Evolutionary conservation across 2,113 vertebrate species (phyloP).

Genomic region (Diphyllodes magnificus): DNA sequence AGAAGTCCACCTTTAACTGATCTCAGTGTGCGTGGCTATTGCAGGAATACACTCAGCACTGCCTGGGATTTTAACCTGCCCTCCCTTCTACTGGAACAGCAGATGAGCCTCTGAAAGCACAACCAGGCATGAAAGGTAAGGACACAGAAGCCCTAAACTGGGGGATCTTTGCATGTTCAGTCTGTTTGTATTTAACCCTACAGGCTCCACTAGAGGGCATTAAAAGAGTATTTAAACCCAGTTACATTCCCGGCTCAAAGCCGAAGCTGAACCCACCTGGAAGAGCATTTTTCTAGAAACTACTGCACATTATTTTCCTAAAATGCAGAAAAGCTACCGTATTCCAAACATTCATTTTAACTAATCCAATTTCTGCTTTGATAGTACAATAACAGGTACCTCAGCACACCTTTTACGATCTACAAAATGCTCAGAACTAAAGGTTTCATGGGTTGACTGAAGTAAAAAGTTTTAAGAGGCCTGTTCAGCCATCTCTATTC

Average conservation of each 20-base stretch:
- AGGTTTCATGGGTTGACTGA: neutral
- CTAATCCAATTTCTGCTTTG: neutral
- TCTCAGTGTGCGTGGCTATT: neutral
- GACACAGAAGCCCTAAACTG: neutral
- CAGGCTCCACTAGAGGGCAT: slow-evolving; percentile 63
- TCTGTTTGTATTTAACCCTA: neutral
- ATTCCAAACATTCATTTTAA: neutral
- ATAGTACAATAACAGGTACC: neutral
- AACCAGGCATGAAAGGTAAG: neutral
- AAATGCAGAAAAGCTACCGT: neutral
- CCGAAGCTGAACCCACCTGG: neutral
- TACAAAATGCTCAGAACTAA: neutral
- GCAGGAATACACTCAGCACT: neutral
- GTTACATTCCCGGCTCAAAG: neutral
- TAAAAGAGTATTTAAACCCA: neutral
- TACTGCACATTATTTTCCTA: neutral
- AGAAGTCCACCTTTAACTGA: neutral
- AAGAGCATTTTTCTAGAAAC: slow-evolving; percentile 1
- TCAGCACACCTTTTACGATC: neutral
- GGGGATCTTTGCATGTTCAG: neutral
- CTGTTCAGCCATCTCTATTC: neutral
- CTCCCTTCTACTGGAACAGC: neutral
- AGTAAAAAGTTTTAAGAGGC: neutral
- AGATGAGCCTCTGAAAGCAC: neutral
- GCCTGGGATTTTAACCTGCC: neutral